Evolutionary conservation across 2,797 vertebrate species (phyloP).

Genomic region (Brachyalestes nurse): DNA sequence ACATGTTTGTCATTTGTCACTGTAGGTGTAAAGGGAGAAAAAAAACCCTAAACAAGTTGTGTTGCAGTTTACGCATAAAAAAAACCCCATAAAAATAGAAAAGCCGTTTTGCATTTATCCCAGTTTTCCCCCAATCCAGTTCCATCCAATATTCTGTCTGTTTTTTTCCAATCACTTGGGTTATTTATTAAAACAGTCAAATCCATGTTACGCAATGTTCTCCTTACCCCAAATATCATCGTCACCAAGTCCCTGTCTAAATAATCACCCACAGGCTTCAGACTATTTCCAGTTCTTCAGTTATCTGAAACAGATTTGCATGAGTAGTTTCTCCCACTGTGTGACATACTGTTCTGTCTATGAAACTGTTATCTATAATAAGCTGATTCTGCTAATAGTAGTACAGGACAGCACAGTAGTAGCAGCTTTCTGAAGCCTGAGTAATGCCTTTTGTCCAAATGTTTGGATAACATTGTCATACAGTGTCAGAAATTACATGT

Average conservation of each 20-base stretch:
- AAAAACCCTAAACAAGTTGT: neutral
- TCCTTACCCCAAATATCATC: no score
- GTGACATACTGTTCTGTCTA: neutral
- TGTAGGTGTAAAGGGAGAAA: neutral
- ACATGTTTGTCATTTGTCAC: conserved; percentile 19
- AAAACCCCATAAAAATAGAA: no score
- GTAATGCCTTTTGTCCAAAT: no score
- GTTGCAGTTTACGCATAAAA: neutral
- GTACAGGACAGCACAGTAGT: neutral
- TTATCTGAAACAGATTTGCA: neutral
- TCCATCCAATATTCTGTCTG: no score
- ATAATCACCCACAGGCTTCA: neutral
- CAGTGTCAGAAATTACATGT: neutral
- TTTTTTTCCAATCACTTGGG: no score
- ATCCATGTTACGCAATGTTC: no score
- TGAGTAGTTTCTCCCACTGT: neutral
- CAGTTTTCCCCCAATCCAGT: no score
- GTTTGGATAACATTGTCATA: neutral
- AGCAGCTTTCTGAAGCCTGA: no score
- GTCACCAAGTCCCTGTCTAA: no score
- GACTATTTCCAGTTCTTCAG: neutral
- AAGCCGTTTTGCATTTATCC: no score
- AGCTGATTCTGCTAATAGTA: neutral
- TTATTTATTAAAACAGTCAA: no score
- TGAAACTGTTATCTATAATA: neutral